A percentile compares a stretch with the other conserved stretches of the same genome.
Conservation (phyloP, 2,113 vertebrate genomes). For the Psephotus haematonotus region DNA sequence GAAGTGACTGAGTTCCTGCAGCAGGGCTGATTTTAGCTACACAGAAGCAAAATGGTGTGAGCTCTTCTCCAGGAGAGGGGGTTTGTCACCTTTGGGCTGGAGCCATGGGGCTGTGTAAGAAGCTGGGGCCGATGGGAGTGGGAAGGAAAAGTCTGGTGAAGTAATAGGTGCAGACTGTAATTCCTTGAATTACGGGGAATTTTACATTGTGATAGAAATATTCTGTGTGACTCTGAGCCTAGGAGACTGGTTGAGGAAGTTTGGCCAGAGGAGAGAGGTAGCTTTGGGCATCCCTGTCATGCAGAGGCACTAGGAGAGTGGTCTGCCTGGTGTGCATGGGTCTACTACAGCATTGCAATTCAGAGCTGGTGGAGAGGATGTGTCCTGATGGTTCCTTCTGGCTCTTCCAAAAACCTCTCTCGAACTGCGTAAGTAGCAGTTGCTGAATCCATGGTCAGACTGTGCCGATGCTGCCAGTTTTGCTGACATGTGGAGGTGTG, state of each 20-base stretch:
- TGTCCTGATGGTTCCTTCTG: neutral
- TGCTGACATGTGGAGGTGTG: neutral
- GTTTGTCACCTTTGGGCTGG: neutral
- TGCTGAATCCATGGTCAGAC: neutral
- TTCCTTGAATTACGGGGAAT: neutral
- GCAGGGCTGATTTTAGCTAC: neutral
- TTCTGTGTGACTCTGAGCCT: neutral
- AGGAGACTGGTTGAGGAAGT: neutral
- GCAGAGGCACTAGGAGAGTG: fast-evolving
- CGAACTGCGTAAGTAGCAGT: fast-evolving
- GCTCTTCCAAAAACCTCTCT: neutral
- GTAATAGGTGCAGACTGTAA: neutral
- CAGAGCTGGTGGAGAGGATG: neutral
- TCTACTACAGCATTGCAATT: fast-evolving
- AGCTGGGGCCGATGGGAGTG: fast-evolving
- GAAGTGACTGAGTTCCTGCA: neutral
- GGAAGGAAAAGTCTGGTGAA: neutral
- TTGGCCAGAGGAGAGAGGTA: neutral
- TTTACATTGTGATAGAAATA: neutral
- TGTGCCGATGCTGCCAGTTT: neutral
- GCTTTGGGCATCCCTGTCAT: neutral
- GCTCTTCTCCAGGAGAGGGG: neutral
- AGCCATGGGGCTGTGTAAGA: neutral
- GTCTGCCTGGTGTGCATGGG: fast-evolving
- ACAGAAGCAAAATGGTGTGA: neutral